Evolutionary conservation across 2,113 vertebrate genomes (phyloP), one percentile per base, ranked within the genome.

Genomic region (Montifringilla adamsi): DNA sequence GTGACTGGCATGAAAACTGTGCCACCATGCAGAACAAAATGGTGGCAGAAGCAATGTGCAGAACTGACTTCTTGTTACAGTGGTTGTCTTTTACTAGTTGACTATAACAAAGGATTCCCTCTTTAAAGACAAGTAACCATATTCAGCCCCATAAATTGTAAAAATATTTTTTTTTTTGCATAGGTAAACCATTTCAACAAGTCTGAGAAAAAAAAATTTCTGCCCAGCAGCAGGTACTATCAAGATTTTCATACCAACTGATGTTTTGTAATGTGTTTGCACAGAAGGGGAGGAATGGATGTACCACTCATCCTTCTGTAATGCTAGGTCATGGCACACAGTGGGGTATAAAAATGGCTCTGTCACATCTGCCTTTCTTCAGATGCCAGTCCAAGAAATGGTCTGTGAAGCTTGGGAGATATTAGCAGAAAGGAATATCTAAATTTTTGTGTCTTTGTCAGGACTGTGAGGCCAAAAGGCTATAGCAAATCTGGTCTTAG

Each of bases 111-210:
- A 87, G 3, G 6, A 23, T 79, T 89, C 30, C 64, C 31, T 56
- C 28, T 68, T 84, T 72, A 82, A 84, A 60, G 28, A 27, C 28
- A n/a, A 64, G 28, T 44, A 76, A 49, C 39, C 23, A 24, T 79
- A 47, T 75, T 82, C 31, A 26, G 11, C 4, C 19, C 12, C 12
- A 49, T 26, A 15, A 80, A 39, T 24, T 28, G 1, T 43, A 66
- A 26, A 31, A 24, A 16, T 37, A 9, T 27, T 2, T 30, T 8
- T n/a, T 15, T n/a, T 66, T 66, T 64, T 31, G 0, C 1, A 12
- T 20, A 37, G 41, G 17, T 14, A 59, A 50, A 33, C 2, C 2
- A 27, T 69, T 69, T 69, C 24, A 66, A 31, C 7, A 46, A 43
- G 39, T 55, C 76, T 4, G 2, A 43, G 67, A 84, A 83, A 73